These are phyloP conservation scores for Notarius lentiginosus DNA, from an alignment of 2,113 vertebrate species.

Conservation along the genomic window DNA sequence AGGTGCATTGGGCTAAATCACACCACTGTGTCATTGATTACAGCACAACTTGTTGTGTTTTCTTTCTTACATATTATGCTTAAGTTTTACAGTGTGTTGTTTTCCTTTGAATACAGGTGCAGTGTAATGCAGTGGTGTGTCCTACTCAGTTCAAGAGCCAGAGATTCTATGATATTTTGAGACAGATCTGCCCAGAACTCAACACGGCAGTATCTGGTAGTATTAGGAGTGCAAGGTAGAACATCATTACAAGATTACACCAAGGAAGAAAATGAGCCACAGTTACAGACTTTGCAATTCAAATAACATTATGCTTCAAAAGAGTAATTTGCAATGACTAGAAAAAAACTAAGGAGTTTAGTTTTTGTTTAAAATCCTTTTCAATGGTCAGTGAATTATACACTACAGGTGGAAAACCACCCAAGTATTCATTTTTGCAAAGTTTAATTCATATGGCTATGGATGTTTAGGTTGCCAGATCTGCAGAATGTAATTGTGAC, in stretches of 20 bases:
- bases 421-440: not conserved
- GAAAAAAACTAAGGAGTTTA: not conserved
- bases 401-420: not conserved
- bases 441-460: not conserved
- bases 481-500: constrained; percentile 78
- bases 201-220: constrained; percentile 75
- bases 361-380: not conserved
- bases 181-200: constrained; percentile 84
- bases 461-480: constrained; percentile 82
- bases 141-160: constrained; percentile 83
- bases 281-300: not conserved
- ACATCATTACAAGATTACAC: not conserved
- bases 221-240: constrained; percentile 83
- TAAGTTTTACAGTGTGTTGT: not conserved
- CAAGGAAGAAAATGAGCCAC: not conserved
- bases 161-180: constrained; percentile 84
- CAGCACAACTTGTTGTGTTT: not conserved
- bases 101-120: constrained; percentile 71
- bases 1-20: not conserved
- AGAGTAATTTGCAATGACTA: not conserved
- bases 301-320: not conserved
- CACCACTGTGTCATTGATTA: not conserved
- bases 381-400: not conserved
- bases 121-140: constrained; percentile 86
- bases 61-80: not conserved